phyloP scores from a whole-genome alignment of 2,797 vertebrate genomes.

The Arremon brunneinucha region DNA sequence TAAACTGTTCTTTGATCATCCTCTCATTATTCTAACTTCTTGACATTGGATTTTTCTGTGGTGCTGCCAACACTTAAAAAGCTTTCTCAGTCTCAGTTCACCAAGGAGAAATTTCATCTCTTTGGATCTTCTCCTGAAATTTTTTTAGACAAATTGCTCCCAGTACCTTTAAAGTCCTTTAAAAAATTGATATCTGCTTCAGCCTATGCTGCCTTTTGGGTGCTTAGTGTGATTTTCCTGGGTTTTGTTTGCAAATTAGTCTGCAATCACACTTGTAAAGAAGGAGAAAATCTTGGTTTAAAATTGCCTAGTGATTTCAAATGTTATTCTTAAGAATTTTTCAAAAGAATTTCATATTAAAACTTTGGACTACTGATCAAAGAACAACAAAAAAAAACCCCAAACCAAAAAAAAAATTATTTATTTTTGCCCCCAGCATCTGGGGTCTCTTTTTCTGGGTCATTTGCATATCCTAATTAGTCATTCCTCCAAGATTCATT shows the following conservation, averaged over 20 bases:
- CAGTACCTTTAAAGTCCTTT: neutral
- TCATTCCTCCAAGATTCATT: neutral
- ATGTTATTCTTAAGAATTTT: neutral
- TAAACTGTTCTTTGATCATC: neutral
- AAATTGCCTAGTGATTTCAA: neutral
- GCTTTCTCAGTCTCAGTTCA: neutral
- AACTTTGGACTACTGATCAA: neutral
- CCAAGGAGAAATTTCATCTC: neutral
- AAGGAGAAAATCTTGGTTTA: neutral
- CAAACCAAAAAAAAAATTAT: no score
- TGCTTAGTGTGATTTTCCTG: neutral
- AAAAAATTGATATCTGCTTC: neutral
- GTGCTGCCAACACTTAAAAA: neutral
- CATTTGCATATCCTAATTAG: neutral
- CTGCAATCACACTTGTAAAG: neutral
- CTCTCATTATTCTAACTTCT: neutral
- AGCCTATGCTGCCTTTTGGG: neutral
- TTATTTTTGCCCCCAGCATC: rapidly evolving
- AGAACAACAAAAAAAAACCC: neutral
- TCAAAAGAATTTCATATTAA: neutral
- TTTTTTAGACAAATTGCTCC: neutral
- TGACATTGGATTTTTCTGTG: neutral
- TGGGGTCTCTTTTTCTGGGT: neutral
- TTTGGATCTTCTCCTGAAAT: neutral
- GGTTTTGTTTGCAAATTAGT: neutral